A percentile compares a stretch with the other conserved stretches of the same genome.
Evolutionary conservation across 2,113 vertebrate genomes (phyloP).

Genomic region (Chlamydotis undulata): DNA sequence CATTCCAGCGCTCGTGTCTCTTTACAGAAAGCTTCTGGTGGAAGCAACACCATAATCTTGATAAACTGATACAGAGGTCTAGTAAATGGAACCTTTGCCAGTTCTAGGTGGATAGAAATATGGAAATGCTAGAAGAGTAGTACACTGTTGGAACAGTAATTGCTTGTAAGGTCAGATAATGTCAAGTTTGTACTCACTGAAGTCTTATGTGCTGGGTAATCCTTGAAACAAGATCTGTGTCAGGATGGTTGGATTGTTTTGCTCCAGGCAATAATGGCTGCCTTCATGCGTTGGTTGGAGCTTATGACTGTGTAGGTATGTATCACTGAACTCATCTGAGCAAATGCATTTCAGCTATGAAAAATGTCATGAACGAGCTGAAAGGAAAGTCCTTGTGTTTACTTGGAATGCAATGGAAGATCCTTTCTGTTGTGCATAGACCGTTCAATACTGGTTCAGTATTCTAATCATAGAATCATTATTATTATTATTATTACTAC

Average conservation of each 20-base stretch:
- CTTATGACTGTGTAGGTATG: neutral
- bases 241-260: neutral
- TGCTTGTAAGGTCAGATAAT: neutral
- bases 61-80: neutral
- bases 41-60: neutral
- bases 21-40: neutral
- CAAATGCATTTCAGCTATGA: neutral
- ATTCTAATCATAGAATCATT: neutral
- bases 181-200: neutral
- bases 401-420: neutral
- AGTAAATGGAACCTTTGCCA: neutral
- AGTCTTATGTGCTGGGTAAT: neutral
- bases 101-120: neutral
- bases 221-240: neutral
- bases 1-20: neutral
- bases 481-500: neutral
- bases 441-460: neutral
- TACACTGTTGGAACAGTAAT: neutral
- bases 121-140: neutral
- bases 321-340: neutral
- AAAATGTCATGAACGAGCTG: neutral
- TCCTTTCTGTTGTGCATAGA: neutral
- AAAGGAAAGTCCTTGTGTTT: neutral
- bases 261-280: neutral
- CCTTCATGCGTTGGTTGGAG: neutral